Percentiles rank a stretch among this genome's conserved stretches.
Conservation (phyloP, 1,140 invertebrate genomes). For the Caenorhabditis briggsae region DNA sequence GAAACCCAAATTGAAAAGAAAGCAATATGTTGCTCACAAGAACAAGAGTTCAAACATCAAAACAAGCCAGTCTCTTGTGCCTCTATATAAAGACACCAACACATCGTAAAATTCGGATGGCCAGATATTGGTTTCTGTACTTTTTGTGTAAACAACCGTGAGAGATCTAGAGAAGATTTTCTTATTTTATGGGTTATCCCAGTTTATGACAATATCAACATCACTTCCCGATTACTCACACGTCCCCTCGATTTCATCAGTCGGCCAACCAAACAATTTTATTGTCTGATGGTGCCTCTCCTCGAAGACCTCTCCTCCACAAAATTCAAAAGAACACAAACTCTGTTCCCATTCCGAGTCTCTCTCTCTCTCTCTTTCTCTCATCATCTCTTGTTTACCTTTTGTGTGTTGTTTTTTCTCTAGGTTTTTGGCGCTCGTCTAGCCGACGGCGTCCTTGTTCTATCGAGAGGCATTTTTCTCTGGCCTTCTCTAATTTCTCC, state of each 20-base stretch:
- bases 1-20: no score
- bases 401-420: constrained; percentile 28
- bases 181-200: neutral
- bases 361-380: constrained; percentile 24
- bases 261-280: constrained; percentile 7
- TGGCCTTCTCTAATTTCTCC: constrained; percentile 1
- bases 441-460: neutral
- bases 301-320: neutral
- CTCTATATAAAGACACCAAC: no score
- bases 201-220: neutral
- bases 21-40: no score
- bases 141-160: neutral
- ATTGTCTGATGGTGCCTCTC: neutral
- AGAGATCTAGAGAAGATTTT: neutral
- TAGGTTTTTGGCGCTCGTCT: constrained; percentile 17
- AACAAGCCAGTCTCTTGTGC: no score
- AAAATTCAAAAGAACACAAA: constrained; percentile 50
- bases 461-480: constrained; percentile 14
- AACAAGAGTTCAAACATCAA: no score
- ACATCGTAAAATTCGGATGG: no score
- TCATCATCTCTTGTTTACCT: constrained; percentile 31
- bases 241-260: constrained; percentile 22
- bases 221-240: constrained; percentile 27
- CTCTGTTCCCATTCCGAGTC: constrained; percentile 16
- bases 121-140: no score